These are phyloP conservation scores for Melinaea marsaeus DNA, from an alignment of 2,888 invertebrate species.

Conservation along the genomic window DNA sequence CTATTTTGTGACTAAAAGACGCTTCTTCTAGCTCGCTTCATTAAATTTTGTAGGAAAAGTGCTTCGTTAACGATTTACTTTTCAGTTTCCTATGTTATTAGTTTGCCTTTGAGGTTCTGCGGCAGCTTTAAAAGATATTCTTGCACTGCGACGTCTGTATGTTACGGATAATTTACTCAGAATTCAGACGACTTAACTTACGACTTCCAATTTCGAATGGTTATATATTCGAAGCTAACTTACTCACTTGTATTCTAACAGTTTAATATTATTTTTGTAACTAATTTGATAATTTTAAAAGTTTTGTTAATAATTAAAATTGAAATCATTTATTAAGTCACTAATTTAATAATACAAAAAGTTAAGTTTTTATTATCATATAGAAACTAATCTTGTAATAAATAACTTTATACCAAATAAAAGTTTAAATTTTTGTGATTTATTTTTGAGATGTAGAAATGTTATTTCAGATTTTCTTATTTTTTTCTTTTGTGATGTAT, in stretches of 20 bases:
- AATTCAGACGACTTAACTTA: conserved; percentile 6
- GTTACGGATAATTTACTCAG: conserved; percentile 6
- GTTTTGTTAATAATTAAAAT: not conserved
- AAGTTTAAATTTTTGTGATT: no score
- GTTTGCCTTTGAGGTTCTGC: not conserved
- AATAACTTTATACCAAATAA: no score
- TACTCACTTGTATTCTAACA: not conserved
- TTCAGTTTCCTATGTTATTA: not conserved
- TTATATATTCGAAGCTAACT: conserved; percentile 3
- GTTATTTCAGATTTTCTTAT: not conserved
- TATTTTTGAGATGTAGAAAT: no score
- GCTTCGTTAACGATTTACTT: not conserved
- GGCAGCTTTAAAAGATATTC: not conserved
- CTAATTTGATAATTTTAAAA: not conserved
- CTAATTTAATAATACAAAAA: no score
- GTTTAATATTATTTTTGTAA: not conserved
- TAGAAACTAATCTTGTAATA: no score
- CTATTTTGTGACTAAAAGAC: no score
- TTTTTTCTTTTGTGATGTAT: not conserved
- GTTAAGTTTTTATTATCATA: no score
- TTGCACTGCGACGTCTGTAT: conserved; percentile 3
- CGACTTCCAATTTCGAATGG: conserved; percentile 3
- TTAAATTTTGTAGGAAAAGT: no score
- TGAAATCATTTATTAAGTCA: no score
- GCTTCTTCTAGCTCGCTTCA: no score